Evolutionary conservation across 2,113 vertebrate species (phyloP).

Genomic region (Hydrochoerus hydrochaeris): DNA sequence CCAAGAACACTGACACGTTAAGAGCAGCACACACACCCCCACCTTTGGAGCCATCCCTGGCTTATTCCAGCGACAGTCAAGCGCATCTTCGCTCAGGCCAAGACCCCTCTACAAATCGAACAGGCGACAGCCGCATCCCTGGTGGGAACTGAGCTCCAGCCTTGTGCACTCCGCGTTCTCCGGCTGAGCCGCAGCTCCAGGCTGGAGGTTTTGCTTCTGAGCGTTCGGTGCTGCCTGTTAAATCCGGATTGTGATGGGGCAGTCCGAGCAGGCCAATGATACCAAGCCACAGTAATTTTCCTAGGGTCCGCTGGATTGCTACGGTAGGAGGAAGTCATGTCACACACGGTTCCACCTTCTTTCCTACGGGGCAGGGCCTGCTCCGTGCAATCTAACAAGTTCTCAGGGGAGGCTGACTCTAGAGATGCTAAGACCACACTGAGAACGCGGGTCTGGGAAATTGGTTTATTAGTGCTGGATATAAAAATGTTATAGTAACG

Average conservation of each 20-base stretch:
- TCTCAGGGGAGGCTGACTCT: background rate
- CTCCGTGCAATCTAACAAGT: background rate
- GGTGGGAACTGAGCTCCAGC: background rate
- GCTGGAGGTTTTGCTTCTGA: background rate
- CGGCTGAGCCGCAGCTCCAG: background rate
- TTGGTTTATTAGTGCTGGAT: background rate
- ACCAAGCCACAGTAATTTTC: slow-evolving; percentile 62
- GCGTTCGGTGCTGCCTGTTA: background rate
- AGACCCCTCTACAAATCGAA: background rate
- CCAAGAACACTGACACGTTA: background rate
- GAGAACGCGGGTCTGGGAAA: slow-evolving; percentile 43
- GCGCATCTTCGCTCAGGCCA: background rate
- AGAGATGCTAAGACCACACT: background rate
- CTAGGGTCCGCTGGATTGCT: background rate
- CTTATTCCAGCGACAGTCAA: background rate
- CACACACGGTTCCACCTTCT: background rate
- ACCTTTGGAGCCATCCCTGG: background rate
- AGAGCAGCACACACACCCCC: background rate
- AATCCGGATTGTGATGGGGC: slow-evolving; percentile 70
- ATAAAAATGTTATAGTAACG: background rate
- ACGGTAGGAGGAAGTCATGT: background rate
- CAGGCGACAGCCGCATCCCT: too few species aligned
- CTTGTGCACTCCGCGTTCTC: background rate
- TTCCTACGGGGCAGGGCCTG: background rate
- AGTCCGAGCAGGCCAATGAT: slow-evolving; percentile 63